These are phyloP conservation scores for Germaria angustata DNA, from an alignment of 2,888 invertebrate species.

Conservation along the genomic window DNA sequence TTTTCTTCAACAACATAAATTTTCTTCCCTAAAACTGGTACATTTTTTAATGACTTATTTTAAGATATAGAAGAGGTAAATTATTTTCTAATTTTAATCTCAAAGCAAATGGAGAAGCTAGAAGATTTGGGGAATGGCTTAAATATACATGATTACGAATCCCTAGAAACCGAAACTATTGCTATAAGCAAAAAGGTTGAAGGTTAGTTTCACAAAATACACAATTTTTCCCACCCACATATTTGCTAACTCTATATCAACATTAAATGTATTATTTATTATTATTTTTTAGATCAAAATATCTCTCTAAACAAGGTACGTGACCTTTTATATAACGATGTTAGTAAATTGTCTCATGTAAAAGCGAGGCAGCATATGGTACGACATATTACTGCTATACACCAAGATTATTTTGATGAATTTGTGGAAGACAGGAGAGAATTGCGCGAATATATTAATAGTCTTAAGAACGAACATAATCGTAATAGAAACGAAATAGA, in stretches of 20 bases:
- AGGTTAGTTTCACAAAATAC: constrained; percentile 68
- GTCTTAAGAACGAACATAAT: constrained; percentile 70
- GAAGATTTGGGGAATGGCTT: constrained; percentile 74
- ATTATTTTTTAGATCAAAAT: constrained; percentile 71
- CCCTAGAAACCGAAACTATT: constrained; percentile 72
- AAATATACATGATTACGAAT: constrained; percentile 72
- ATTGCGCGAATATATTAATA: constrained; percentile 67
- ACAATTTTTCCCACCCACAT: too few species aligned
- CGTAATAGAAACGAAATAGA: constrained; percentile 66
- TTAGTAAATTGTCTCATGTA: constrained; percentile 74
- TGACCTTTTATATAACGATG: constrained; percentile 68
- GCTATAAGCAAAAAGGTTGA: constrained; percentile 75
- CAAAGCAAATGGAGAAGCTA: constrained; percentile 55
- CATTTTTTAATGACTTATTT: background rate
- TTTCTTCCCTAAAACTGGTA: constrained; percentile 64
- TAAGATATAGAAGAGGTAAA: background rate
- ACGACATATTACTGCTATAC: constrained; percentile 46
- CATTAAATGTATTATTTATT: too few species aligned
- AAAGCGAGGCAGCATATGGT: constrained; percentile 72
- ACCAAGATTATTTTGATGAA: constrained; percentile 33
- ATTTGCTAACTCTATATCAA: too few species aligned
- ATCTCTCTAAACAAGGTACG: constrained; percentile 71
- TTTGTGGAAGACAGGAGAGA: constrained; percentile 47
- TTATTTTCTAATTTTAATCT: background rate
- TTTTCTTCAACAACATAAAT: constrained; percentile 72